Conservation (phyloP, 53 echinoderm and acorn worm genomes). For the Echinometra lucunter region DNA sequence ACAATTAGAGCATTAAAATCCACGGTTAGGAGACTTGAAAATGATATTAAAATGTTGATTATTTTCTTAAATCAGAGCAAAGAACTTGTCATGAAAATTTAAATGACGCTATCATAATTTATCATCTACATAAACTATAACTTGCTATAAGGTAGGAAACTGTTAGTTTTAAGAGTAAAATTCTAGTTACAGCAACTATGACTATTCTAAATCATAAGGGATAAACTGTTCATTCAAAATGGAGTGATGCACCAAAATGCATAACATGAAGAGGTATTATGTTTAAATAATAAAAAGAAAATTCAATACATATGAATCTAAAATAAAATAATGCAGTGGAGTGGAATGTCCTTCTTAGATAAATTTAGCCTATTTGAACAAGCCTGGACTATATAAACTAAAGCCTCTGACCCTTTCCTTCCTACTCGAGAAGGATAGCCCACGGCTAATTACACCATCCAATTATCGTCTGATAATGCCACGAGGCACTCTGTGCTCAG, state of each 20-base stretch:
- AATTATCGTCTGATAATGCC: too few relatives aligned
- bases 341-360: background rate
- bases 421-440: too few relatives aligned
- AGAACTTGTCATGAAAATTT: background rate
- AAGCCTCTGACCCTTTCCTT: background rate
- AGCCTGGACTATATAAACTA: background rate
- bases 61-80: background rate
- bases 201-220: background rate
- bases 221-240: background rate
- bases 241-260: slow-evolving; percentile 2
- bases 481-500: too few relatives aligned
- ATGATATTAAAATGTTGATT: background rate
- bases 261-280: background rate
- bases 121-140: background rate
- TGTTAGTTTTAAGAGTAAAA: background rate
- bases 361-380: background rate
- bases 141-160: background rate
- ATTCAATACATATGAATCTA: background rate
- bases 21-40: background rate
- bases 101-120: background rate
- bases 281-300: background rate
- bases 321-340: background rate
- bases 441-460: too few relatives aligned
- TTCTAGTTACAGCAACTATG: background rate
- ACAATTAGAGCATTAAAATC: background rate